Conservation (phyloP, 1,140 invertebrate species). For the Calliphora vicina region DNA sequence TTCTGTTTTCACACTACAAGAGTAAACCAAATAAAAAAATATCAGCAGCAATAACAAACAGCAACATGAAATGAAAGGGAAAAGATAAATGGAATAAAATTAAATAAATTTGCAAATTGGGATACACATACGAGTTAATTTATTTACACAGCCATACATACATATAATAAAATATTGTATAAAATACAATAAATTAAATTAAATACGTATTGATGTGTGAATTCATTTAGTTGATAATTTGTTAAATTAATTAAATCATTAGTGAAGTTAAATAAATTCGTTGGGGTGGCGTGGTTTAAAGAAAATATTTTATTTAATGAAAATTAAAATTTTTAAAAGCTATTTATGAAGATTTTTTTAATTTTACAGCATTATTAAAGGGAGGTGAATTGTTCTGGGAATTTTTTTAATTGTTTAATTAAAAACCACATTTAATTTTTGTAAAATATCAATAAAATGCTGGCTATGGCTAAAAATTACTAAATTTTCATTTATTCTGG, state of each 20-base stretch:
- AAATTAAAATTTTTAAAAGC: no score
- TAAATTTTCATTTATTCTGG: no score
- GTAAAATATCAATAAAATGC: no score
- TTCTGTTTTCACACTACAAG: constrained; percentile 75
- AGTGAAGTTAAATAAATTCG: neutral
- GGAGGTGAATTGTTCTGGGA: no score
- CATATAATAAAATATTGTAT: neutral
- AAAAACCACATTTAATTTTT: no score
- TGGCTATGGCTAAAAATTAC: no score
- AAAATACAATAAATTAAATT: no score
- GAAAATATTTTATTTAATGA: no score
- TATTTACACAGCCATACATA: neutral
- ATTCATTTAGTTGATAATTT: neutral
- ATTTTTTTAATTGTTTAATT: no score
- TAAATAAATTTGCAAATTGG: constrained; percentile 21
- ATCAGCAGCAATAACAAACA: neutral
- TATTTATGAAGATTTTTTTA: no score
- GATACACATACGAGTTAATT: neutral
- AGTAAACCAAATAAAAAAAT: no score
- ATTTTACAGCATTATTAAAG: no score
- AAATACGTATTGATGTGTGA: neutral
- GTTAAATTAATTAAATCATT: constrained; percentile 2
- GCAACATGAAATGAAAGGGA: neutral
- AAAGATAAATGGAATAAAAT: neutral
- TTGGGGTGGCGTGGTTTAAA: neutral